Percentiles rank a stretch among this genome's conserved stretches.
phyloP scores from a whole-genome alignment of 2,888 invertebrate species.

The Luperina nickerlii region DNA sequence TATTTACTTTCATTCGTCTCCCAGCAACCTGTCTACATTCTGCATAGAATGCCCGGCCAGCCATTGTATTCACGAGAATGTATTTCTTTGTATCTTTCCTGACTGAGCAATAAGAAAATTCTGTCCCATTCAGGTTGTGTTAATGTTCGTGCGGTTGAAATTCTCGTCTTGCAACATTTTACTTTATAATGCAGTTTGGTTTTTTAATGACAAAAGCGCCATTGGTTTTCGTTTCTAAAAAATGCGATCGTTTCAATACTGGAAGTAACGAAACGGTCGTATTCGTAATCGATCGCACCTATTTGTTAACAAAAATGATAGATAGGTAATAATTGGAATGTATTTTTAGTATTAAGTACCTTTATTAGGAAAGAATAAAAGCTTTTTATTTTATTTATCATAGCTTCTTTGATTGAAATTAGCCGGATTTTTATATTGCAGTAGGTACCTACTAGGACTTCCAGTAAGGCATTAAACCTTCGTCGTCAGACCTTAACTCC shows the following conservation, averaged over 20 bases:
- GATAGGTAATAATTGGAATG: not conserved
- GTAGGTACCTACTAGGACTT: not conserved
- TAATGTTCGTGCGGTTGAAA: slow-evolving; percentile 21
- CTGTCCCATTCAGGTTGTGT: slow-evolving; percentile 41
- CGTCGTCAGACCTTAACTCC: not conserved
- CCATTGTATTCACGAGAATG: slow-evolving; percentile 60
- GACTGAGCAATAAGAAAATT: slow-evolving; percentile 41
- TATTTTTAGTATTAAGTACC: not conserved
- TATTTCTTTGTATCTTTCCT: slow-evolving; percentile 44
- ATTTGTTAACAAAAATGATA: not conserved
- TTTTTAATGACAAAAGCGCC: not conserved
- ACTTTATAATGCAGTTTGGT: slow-evolving; percentile 24
- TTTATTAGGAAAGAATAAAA: not conserved
- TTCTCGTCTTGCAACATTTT: slow-evolving; percentile 47
- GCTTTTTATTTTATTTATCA: not conserved
- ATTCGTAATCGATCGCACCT: not conserved
- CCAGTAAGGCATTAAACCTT: slow-evolving; percentile 1
- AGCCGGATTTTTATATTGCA: not conserved
- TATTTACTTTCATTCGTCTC: slow-evolving; percentile 87
- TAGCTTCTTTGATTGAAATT: not conserved
- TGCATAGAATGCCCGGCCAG: slow-evolving; percentile 63
- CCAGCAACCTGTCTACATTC: slow-evolving; percentile 73
- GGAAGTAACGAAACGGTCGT: not conserved
- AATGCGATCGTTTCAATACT: not conserved
- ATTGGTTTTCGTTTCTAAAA: not conserved